Evolutionary conservation across 2,888 invertebrate species (phyloP).

Genomic region (Iphiclides podalirius): DNA sequence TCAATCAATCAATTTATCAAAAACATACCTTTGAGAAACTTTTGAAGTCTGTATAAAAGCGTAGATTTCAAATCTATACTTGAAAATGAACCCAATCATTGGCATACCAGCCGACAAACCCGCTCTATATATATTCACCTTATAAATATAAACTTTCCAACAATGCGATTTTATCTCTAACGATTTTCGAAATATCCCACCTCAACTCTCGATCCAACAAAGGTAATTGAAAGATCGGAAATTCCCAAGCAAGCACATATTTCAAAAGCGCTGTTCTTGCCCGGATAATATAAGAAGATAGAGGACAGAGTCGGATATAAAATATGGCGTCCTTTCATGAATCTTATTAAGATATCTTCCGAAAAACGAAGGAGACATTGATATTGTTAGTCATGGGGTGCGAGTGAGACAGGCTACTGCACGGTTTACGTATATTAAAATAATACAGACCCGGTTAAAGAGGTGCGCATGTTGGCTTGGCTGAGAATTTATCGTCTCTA

Average conservation of each 20-base stretch:
- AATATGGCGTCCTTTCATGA: constrained; percentile 91
- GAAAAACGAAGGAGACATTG: constrained; percentile 71
- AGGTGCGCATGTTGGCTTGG: constrained; percentile 59
- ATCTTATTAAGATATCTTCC: constrained; percentile 90
- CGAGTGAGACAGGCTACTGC: constrained; percentile 42
- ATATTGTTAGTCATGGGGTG: constrained; percentile 33
- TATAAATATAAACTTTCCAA: constrained; percentile 3
- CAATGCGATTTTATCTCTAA: constrained; percentile 32
- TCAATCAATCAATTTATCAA: too few relatives aligned
- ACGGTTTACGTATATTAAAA: constrained; percentile 77
- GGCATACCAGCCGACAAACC: too few relatives aligned
- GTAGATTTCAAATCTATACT: too few relatives aligned
- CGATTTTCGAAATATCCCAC: constrained; percentile 49
- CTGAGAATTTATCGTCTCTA: constrained; percentile 71
- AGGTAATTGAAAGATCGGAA: constrained; percentile 79
- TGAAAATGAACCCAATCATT: too few relatives aligned
- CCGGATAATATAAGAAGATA: constrained; percentile 81
- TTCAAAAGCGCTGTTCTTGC: constrained; percentile 69
- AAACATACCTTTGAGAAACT: too few relatives aligned
- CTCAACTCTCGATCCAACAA: constrained; percentile 53
- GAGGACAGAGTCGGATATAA: constrained; percentile 85
- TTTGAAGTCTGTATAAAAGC: too few relatives aligned
- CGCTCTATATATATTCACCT: too few relatives aligned
- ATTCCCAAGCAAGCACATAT: constrained; percentile 77
- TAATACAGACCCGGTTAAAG: constrained; percentile 75